Percentiles rank a stretch among this genome's conserved stretches.
Conservation (phyloP, 2,797 vertebrate genomes). For the Epinephelus malabaricus region DNA sequence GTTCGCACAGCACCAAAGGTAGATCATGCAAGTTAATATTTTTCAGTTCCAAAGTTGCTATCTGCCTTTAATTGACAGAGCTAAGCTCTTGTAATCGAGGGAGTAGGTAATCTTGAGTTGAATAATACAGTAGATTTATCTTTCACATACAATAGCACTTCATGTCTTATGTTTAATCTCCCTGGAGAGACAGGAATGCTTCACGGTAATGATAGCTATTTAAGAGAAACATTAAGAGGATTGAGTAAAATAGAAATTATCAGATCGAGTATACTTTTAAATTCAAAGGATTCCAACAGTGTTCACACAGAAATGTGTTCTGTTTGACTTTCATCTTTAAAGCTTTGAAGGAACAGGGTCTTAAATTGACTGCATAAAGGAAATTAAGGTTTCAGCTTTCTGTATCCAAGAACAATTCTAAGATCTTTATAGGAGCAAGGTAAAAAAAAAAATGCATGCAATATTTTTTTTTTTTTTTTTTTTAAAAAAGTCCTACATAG, state of each 20-base stretch:
- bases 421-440: background rate
- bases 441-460: background rate
- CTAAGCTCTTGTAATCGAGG: background rate
- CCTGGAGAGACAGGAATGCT: slow-evolving; percentile 4
- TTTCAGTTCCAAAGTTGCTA: background rate
- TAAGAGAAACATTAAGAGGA: slow-evolving; percentile 10
- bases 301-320: slow-evolving; percentile 1
- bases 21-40: background rate
- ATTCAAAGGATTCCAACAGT: background rate
- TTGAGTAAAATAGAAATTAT: slow-evolving; percentile 10
- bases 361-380: background rate
- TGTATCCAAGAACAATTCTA: background rate
- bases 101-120: background rate
- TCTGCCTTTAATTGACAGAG: background rate
- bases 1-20: background rate
- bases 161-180: background rate
- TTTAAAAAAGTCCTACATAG: no score
- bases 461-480: no score
- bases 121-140: background rate
- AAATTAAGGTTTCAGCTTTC: background rate
- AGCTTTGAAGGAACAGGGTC: background rate
- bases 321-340: slow-evolving; percentile 22
- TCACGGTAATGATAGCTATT: slow-evolving; percentile 15
- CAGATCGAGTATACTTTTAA: background rate
- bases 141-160: background rate